Base-by-base conservation (phyloP, 2,113 vertebrate species). In the Vulpes lagopus region DNA sequence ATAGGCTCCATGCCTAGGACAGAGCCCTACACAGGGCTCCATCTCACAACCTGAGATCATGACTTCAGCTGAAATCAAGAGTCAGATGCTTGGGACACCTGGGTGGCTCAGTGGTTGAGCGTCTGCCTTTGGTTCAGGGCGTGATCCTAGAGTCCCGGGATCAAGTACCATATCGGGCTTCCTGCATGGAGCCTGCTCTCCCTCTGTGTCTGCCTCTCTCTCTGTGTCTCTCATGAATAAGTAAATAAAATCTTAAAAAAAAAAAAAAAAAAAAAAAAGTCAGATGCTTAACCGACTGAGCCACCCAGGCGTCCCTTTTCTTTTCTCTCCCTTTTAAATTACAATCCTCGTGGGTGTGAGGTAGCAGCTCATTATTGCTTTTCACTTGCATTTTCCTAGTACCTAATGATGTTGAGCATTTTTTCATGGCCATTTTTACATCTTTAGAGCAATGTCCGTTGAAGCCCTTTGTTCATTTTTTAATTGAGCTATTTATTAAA, bases 351-450 rank as follows among this genome's bases (percentile, higher is more conserved):
- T 80, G 32, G 12, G 2, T 74, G 20, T 53, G 59, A 64, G 38
- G 20, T 53, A 16, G 22, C 55, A 51, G 23, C 23, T 69, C 30
- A n/a, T 84, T 20, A 22, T 62, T 62, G 65, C 49, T 91, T 93
- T 91, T 35, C 17, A 76, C 55, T 23, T 74, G 22, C 32, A 22
- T 94, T 87, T 96, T 38, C 22, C 10, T 78, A 57, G 30, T 57
- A 71, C 62, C 59, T 82, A 15, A 71, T 32, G 35, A 30, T 25
- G 12, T 73, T 64, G 62, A 53, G n/a, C 23, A 16, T 83, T 22
- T 93, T 93, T 86, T 87, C 43, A 71, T 78, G 86, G 25, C 73
- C 51, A 27, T 91, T 96, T 32, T 35, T 81, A 27, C 89, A 3
- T 94, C 49, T 95, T 73, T 90, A 60, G 38, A 78, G 30, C 64